Percentiles rank a stretch among this genome's conserved stretches.
These are phyloP conservation scores for Leuciscus idus DNA, from an alignment of 2,113 vertebrate genomes.

Conservation along the genomic window DNA sequence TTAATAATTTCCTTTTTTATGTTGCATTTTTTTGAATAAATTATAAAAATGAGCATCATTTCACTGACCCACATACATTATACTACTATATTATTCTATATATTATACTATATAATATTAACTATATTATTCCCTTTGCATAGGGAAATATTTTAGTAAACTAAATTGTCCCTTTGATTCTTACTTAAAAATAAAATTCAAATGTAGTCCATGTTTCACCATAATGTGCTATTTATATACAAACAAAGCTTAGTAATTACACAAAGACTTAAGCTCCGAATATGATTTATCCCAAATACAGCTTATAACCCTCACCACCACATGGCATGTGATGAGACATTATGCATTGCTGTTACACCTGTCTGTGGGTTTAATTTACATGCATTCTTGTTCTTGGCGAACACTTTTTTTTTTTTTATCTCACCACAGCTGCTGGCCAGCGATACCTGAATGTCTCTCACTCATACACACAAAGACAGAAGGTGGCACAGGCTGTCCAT, in stretches of 20 bases:
- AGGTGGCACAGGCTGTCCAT: conserved; percentile 58
- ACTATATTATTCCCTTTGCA: too few relatives aligned
- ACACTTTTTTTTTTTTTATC: conserved; percentile 38
- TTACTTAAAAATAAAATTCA: neutral
- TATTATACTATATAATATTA: too few relatives aligned
- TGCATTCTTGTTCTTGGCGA: conserved; percentile 16
- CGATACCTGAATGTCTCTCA: conserved; percentile 17
- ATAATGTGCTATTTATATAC: neutral
- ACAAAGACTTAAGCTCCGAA: neutral
- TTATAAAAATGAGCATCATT: too few relatives aligned
- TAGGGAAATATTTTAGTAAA: too few relatives aligned
- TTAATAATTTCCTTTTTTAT: too few relatives aligned
- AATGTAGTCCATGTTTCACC: neutral
- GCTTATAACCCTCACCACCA: neutral
- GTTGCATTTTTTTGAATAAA: too few relatives aligned
- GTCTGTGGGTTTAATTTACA: conserved; percentile 8
- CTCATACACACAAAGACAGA: conserved; percentile 50
- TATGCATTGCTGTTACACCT: neutral
- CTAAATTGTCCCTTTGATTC: too few relatives aligned
- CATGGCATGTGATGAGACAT: neutral
- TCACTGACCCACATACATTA: too few relatives aligned
- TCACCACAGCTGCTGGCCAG: conserved; percentile 52
- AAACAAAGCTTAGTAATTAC: neutral
- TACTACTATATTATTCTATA: too few relatives aligned
- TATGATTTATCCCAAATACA: neutral